Evolutionary conservation across 1,140 invertebrate species (phyloP), one percentile per base, ranked within the genome.

Genomic region (Aplysia californica): DNA sequence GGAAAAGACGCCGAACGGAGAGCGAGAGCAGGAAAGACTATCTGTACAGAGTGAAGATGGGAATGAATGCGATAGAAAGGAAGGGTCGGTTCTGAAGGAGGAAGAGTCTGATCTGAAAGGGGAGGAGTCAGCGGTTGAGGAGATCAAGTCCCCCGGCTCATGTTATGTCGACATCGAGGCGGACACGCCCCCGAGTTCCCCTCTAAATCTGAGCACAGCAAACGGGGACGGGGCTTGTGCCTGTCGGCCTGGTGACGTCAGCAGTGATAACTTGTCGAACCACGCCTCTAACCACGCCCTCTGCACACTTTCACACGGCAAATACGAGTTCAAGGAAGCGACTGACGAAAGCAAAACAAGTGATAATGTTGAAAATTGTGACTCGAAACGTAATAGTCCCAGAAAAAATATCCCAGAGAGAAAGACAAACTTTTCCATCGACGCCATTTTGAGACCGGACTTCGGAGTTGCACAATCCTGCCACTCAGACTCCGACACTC

Each of bases 401-500:
- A 23, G 18, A 20, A 15, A 3, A 58, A 36, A 18, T 6, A 64
- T 4, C 10, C 58, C 66, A 10, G 39, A 58, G 35, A 76, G 41
- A 29, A 41, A 72, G 29, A 84, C 85, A 50, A 85, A 85, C 79
- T 86, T 86, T 75, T 83, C 79, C 35, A 86, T 86, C 41, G 79
- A 79, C 23, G 83, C 82, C 65, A 86, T 86, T 41, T 59, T 86
- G 20, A 80, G 83, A 59, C 83, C 85, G 26, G 77, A 79, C 33
- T 86, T 86, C 77, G 85, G 85, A 44, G 77, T 44, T 15, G 72
- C 29, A 56, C 21, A 75, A 29, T 29, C 23, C 33, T 21, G 10
- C 3, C 21, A 35, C 2, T 36, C 10, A 50, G 44, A n/a, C 10
- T 31, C 18, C 10, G 26, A 61, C 29, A 18, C 58, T 61, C 18